Conservation (phyloP, 2,888 invertebrate genomes). For the Tenthredo livida region DNA sequence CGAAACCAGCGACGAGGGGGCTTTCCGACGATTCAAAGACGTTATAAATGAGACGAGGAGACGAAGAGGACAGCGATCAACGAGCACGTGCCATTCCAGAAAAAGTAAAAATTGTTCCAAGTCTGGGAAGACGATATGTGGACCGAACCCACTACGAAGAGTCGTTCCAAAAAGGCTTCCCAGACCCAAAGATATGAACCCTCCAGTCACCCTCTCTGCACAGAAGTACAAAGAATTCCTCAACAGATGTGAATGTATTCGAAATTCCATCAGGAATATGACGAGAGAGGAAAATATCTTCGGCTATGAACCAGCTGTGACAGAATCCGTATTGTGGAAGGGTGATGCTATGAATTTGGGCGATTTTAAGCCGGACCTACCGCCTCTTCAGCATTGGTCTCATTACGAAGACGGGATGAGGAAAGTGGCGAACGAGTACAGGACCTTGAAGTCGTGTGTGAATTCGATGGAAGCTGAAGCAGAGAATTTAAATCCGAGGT, state of each 20-base stretch:
- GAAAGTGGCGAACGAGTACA: conserved; percentile 60
- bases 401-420: conserved; percentile 56
- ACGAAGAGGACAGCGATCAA: background rate
- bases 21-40: conserved; percentile 10
- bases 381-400: conserved; percentile 56
- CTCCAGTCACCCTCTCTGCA: conserved; percentile 1
- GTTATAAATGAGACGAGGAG: background rate
- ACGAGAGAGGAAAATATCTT: background rate
- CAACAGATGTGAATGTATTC: conserved; percentile 8
- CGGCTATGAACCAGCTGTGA: background rate
- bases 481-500: conserved; percentile 4
- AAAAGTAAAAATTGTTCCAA: background rate
- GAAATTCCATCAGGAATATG: conserved; percentile 11
- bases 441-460: conserved; percentile 54
- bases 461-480: conserved; percentile 57
- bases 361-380: conserved; percentile 56
- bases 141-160: background rate
- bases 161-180: background rate
- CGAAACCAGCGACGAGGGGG: conserved; percentile 2
- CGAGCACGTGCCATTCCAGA: background rate
- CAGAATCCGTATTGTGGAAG: background rate
- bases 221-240: conserved; percentile 15
- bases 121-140: background rate
- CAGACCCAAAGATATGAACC: background rate
- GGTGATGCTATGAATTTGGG: conserved; percentile 36